Conservation (phyloP, 2,888 invertebrate genomes). For the Boloria euphrosyne region DNA sequence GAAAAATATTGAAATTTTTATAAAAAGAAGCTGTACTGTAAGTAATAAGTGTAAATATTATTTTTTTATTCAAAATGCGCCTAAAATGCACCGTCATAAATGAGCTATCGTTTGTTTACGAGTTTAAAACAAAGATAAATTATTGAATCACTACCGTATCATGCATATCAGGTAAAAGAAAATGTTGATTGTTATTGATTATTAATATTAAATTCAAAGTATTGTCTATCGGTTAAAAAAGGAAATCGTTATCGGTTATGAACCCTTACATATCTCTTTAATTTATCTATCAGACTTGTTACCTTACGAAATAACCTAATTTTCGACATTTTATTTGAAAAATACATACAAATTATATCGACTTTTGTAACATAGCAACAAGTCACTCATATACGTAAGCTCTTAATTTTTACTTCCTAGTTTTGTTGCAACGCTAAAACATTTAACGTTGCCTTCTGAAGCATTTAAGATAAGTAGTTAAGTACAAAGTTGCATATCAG, state of each 20-base stretch:
- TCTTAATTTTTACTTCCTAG: slow-evolving; percentile 21
- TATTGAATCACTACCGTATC: neutral
- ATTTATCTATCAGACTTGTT: neutral
- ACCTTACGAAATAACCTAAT: slow-evolving; percentile 24
- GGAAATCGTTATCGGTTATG: slow-evolving; percentile 40
- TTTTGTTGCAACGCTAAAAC: slow-evolving; percentile 19
- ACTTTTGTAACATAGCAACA: slow-evolving; percentile 24
- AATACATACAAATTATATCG: too few species aligned
- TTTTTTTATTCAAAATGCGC: too few species aligned
- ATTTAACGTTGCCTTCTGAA: slow-evolving; percentile 18
- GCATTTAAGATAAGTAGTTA: slow-evolving; percentile 27
- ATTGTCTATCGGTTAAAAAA: slow-evolving; percentile 34
- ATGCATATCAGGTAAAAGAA: neutral
- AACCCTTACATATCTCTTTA: slow-evolving; percentile 24
- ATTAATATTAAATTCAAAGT: slow-evolving; percentile 39
- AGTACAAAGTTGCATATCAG: slow-evolving; percentile 26
- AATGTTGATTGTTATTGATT: slow-evolving; percentile 38
- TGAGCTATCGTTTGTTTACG: too few species aligned
- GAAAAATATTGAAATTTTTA: slow-evolving; percentile 18
- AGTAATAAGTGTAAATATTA: slow-evolving; percentile 3
- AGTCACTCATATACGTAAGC: slow-evolving; percentile 8
- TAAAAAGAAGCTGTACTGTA: slow-evolving; percentile 14
- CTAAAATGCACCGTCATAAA: too few species aligned
- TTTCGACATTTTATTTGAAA: neutral
- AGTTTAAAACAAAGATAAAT: neutral